Evolutionary conservation across 2,797 vertebrate species (phyloP).

Genomic region (Brachymystax lenok): DNA sequence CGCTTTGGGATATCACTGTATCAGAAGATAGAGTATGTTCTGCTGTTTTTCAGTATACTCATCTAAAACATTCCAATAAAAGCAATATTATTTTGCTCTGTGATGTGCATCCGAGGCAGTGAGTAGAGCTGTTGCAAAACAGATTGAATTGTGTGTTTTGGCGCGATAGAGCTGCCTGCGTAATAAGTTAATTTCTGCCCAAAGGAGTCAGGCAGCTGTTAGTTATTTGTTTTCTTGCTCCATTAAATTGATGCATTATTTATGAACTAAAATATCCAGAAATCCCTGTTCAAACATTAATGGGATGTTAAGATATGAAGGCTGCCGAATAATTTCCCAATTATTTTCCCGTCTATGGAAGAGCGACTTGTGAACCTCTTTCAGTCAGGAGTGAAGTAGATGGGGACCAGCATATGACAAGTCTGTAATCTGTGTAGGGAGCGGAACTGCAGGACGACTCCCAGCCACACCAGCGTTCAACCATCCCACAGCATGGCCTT

Average conservation of each 20-base stretch:
- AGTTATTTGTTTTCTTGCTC: conserved; percentile 77
- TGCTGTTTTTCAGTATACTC: conserved; percentile 42
- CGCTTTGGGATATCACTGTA: conserved; percentile 48
- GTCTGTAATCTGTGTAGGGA: conserved; percentile 68
- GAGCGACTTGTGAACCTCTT: conserved; percentile 64
- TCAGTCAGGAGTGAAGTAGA: conserved; percentile 55
- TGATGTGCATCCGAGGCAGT: conserved; percentile 43
- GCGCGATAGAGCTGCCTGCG: conserved; percentile 53
- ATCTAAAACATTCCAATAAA: conserved; percentile 53
- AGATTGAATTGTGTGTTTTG: conserved; percentile 62
- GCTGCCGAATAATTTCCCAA: conserved; percentile 73
- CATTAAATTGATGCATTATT: conserved; percentile 79
- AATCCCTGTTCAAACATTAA: conserved; percentile 69
- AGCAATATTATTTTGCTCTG: conserved; percentile 34
- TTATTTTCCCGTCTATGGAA: conserved; percentile 76
- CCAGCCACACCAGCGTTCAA: conserved; percentile 51
- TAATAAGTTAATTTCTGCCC: conserved; percentile 72
- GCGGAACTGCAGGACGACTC: conserved; percentile 57
- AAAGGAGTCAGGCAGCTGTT: conserved; percentile 66
- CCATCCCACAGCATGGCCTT: conserved; percentile 58
- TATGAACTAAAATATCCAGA: conserved; percentile 72
- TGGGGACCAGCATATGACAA: conserved; percentile 53
- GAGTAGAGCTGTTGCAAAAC: conserved; percentile 51
- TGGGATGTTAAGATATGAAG: conserved; percentile 75
- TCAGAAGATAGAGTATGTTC: conserved; percentile 44